Evolutionary conservation across 2,888 invertebrate genomes (phyloP).

Genomic region (Crocallis elinguaria): DNA sequence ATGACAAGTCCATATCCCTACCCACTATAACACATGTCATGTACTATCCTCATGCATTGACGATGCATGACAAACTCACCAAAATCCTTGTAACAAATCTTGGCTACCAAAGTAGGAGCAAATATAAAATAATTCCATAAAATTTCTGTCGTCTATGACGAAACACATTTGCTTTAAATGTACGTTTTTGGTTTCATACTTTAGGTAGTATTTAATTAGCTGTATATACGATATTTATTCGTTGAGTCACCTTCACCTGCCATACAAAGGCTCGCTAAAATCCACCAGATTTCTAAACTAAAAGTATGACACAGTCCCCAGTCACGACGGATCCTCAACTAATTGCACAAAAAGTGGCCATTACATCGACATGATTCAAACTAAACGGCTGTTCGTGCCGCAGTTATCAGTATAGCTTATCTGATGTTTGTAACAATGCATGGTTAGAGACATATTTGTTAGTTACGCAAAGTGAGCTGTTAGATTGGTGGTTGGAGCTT

Average conservation of each 20-base stretch:
- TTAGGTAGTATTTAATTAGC: no score
- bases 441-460: slow-evolving; percentile 14
- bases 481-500: not conserved
- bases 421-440: slow-evolving; percentile 25
- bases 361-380: slow-evolving; percentile 22
- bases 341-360: slow-evolving; percentile 29
- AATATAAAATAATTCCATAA: no score
- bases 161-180: no score
- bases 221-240: no score
- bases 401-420: slow-evolving; percentile 30
- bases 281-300: slow-evolving; percentile 4
- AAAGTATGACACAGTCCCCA: slow-evolving; percentile 16
- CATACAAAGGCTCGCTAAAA: not conserved
- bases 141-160: no score
- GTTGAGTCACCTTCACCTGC: not conserved
- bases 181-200: no score
- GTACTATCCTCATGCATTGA: no score
- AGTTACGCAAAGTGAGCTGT: slow-evolving; percentile 10
- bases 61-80: no score
- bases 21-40: no score
- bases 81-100: no score
- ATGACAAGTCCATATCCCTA: no score
- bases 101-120: no score
- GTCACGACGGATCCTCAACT: slow-evolving; percentile 19
- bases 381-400: slow-evolving; percentile 37